Base-by-base conservation (phyloP, 2,888 invertebrate species). In the Archaeoteleia sp. region DNA sequence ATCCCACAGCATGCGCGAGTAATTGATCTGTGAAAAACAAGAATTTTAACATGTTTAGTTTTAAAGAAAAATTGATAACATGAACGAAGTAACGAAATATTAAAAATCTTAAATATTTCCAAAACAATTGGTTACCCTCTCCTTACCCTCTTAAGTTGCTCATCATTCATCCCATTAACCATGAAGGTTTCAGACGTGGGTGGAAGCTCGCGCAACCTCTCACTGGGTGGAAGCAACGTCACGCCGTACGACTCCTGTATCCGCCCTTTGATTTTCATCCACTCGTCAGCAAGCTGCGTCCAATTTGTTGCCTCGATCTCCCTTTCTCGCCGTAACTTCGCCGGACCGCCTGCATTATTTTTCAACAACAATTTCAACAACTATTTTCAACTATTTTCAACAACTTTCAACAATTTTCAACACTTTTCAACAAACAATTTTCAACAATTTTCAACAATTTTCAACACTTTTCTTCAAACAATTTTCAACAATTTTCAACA, bases 1-100 rank as follows among this genome's bases (percentile, higher is more conserved):
- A 70, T 89, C 90, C 93, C 93, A 94, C 25, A 94, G 83, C 79
- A 93, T 89, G 8, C 93, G 82, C 0, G 85, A 83, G 49, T 80
- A 81, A 51, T 84, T 83, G 1, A 78, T 68, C 84, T 85, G 70
- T 4, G 71, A 75, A 17, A 8, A 10, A 37, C 7, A 17, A 23
- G n/a, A n/a, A n/a, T n/a, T n/a, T n/a, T n/a, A n/a, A n/a, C n/a
- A n/a, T n/a, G n/a, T n/a, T n/a, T n/a, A n/a, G n/a, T n/a, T n/a
- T n/a, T n/a, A n/a, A n/a, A n/a, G n/a, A n/a, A n/a, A n/a, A n/a
- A n/a, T n/a, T n/a, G n/a, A n/a, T n/a, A n/a, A n/a, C n/a, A n/a
- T n/a, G n/a, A n/a, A n/a, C n/a, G n/a, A n/a, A n/a, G n/a, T n/a
- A 23, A 23, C 23, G 7, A 23, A 23, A 23, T 23, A 23, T n/a